Evolutionary conservation across 2,113 vertebrate species (phyloP).

Genomic region (Psilopsiagon aymara): DNA sequence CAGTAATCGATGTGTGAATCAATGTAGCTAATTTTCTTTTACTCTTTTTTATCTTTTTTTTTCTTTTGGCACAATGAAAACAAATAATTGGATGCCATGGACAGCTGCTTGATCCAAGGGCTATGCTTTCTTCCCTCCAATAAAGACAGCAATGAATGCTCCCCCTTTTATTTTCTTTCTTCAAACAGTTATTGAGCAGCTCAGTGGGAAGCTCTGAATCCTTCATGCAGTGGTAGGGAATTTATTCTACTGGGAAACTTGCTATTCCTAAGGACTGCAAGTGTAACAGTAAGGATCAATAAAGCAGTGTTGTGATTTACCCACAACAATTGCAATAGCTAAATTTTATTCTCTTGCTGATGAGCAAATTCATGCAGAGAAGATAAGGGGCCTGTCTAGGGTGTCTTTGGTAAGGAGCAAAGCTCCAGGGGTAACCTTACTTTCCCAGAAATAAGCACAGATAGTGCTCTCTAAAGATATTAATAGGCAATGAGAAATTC

Average conservation of each 20-base stretch:
- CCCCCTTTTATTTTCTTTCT: not conserved
- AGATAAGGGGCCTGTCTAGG: not conserved
- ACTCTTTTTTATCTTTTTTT: not conserved
- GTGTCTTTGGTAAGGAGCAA: not conserved
- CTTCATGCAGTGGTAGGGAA: not conserved
- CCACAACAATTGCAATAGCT: not conserved
- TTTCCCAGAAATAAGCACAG: not conserved
- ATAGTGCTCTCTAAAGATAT: not conserved
- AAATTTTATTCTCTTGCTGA: not conserved
- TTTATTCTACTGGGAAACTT: constrained; percentile 1
- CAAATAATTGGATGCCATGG: not conserved
- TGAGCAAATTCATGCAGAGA: not conserved
- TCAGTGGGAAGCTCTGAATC: not conserved
- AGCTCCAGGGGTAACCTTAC: not conserved
- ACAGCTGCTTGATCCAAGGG: constrained; percentile 14
- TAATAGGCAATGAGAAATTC: not conserved
- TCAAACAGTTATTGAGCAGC: not conserved
- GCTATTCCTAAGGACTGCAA: not conserved
- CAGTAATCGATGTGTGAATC: constrained; percentile 15
- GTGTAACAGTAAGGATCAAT: not conserved
- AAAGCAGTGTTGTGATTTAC: not conserved
- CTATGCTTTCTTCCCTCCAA: not conserved
- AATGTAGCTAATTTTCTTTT: constrained; percentile 49
- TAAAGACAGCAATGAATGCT: not conserved
- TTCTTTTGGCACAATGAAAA: not conserved